Percentiles rank a stretch among this genome's conserved stretches.
Evolutionary conservation across 2,113 vertebrate genomes (phyloP).

Genomic region (Scomber japonicus): DNA sequence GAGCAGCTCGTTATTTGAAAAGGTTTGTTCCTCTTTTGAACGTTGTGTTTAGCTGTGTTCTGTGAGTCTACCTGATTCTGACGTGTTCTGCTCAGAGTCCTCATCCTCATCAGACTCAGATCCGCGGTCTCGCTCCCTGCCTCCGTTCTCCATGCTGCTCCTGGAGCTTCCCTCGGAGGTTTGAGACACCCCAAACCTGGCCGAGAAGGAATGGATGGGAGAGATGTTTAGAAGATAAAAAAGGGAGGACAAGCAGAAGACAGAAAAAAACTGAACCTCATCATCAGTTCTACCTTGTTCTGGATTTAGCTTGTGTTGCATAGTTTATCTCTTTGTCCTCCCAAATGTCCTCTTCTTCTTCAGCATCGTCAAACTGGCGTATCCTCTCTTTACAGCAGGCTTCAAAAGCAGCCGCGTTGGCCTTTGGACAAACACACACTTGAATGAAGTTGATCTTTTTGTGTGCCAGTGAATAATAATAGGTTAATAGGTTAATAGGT

Average conservation of each 20-base stretch:
- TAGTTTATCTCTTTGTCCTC: slow-evolving; percentile 94
- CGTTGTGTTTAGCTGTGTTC: neutral
- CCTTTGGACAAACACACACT: slow-evolving; percentile 76
- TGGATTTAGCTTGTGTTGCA: slow-evolving; percentile 89
- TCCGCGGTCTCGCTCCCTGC: slow-evolving; percentile 79
- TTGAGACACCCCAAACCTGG: slow-evolving; percentile 91
- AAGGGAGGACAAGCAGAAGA: neutral
- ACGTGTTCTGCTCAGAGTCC: slow-evolving; percentile 60
- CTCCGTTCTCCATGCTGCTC: slow-evolving; percentile 86
- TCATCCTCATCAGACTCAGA: slow-evolving; percentile 82
- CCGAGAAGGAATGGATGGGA: neutral
- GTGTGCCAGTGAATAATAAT: neutral
- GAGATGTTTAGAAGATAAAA: no score
- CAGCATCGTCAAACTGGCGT: slow-evolving; percentile 94
- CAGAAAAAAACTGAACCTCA: neutral
- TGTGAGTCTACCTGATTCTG: slow-evolving; percentile 65
- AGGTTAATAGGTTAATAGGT: no score
- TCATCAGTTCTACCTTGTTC: slow-evolving; percentile 87
- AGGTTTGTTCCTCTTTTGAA: neutral
- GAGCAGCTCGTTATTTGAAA: no score
- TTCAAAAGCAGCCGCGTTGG: slow-evolving; percentile 93
- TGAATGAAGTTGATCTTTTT: neutral
- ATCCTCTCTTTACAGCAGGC: slow-evolving; percentile 95
- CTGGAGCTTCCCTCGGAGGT: slow-evolving; percentile 86
- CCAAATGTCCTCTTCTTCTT: slow-evolving; percentile 97